phyloP scores from a whole-genome alignment of 2,888 invertebrate genomes.

The Cephus pulcher region DNA sequence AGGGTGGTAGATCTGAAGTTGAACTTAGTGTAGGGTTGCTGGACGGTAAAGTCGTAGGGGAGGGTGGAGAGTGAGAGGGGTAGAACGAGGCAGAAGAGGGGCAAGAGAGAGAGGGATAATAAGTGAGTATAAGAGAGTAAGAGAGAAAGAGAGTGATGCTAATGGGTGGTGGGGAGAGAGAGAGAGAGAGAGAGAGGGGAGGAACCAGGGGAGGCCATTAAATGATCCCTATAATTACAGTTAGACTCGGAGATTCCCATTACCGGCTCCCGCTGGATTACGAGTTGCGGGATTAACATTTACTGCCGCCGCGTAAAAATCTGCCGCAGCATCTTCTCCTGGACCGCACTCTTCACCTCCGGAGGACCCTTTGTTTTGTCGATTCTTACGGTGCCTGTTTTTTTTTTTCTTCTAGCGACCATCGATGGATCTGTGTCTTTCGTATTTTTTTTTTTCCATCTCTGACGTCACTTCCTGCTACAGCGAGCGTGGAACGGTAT shows the following conservation, averaged over 20 bases:
- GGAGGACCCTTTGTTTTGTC: constrained; percentile 7
- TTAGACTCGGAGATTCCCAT: constrained; percentile 49
- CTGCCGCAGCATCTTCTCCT: constrained; percentile 31
- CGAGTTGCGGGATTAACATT: constrained; percentile 52
- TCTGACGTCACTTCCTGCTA: neutral
- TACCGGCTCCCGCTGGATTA: constrained; percentile 40
- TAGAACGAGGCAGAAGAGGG: neutral
- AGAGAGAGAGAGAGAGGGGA: constrained; percentile 30
- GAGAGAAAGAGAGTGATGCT: constrained; percentile 25
- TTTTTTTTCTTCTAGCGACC: neutral
- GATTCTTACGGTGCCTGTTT: constrained; percentile 22
- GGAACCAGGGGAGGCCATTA: constrained; percentile 45
- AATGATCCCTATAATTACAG: constrained; percentile 60
- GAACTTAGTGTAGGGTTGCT: neutral
- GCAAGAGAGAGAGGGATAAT: constrained; percentile 4
- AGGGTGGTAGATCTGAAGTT: neutral
- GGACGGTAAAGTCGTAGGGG: neutral
- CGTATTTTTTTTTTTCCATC: neutral
- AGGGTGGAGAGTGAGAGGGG: neutral
- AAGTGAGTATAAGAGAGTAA: constrained; percentile 1
- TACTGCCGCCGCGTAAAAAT: constrained; percentile 49
- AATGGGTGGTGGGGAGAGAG: constrained; percentile 28
- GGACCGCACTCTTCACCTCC: constrained; percentile 23
- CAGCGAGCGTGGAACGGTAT: neutral
- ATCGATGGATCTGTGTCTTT: neutral